Evolutionary conservation across 2,797 vertebrate genomes (phyloP), one percentile per base, ranked within the genome.

Genomic region (Poliocrania exsul): DNA sequence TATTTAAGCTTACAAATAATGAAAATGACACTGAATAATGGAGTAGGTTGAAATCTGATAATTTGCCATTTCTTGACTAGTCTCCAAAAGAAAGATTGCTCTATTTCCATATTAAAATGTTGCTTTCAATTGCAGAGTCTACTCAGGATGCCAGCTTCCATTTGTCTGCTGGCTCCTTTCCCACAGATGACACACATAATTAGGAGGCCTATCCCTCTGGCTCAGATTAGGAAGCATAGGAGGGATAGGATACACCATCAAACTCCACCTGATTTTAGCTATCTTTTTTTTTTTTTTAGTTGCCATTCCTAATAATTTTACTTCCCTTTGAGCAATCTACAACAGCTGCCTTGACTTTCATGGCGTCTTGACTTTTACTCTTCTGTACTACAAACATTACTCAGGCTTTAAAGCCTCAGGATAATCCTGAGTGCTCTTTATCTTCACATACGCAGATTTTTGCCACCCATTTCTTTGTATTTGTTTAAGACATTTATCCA

Each of bases 351-450:
- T 86, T 90, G 83, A 92, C 83, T 95, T 95, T 71, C 86, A 50
- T 87, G 79, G 83, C 28, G 10, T 85, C 79, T 92, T 94, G 86
- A 75, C 74, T 92, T 94, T 92, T 93, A 50, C 77, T 92, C 61
- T 84, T 86, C 66, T 69, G 54, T 84, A 44, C 38, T 21, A 64
- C 82, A 94, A 94, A 67, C 79, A 73, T 65, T 84, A 49, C 5
- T 93, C 54, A 87, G 42, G 50, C 25, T 88, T 96, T 95, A 88
- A 18, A 46, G 10, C 88, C 72, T 72, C 33, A 73, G 53, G 17
- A 7, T 92, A 95, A 94, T 90, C 82, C 33, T 2, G 0, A 84
- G 8, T 8, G 10, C 40, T 58, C 25, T 61, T 94, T 90, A 75
- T 94, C 83, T 81, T 91, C 64, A 38, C 3, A 1, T 81, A 83